Percentiles rank a stretch among this genome's conserved stretches.
These are phyloP conservation scores for Tamandua tetradactyla DNA, from an alignment of 2,797 vertebrate species.

Conservation along the genomic window DNA sequence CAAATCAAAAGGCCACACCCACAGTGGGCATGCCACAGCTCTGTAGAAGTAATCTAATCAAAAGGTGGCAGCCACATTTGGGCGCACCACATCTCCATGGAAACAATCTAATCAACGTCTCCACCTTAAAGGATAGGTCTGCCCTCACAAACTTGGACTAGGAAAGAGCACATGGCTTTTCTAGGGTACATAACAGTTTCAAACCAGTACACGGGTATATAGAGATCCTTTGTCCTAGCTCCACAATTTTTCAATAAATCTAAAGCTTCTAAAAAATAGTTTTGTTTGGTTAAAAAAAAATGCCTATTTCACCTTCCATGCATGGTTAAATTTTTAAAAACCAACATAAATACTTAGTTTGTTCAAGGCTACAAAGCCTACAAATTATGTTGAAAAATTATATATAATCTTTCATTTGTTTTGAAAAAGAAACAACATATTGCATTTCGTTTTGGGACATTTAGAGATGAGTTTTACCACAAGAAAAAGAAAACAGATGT, in stretches of 20 bases:
- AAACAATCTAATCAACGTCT: too few species aligned
- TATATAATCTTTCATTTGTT: slow-evolving; percentile 9
- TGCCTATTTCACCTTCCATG: neutral
- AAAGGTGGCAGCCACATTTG: too few species aligned
- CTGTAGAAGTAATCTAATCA: too few species aligned
- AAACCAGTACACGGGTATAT: too few species aligned
- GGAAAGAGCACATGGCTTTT: too few species aligned
- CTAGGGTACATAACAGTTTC: too few species aligned
- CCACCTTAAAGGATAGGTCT: too few species aligned
- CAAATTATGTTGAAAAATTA: slow-evolving; percentile 11
- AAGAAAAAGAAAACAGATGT: neutral
- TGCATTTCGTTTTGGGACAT: neutral
- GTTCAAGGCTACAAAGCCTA: neutral
- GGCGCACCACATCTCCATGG: too few species aligned
- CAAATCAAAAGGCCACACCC: too few species aligned
- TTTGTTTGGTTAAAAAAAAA: neutral
- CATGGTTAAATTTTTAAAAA: neutral
- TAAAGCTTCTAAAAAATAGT: neutral
- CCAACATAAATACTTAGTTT: neutral
- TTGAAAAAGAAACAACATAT: slow-evolving; percentile 29
- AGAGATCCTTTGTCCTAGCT: neutral
- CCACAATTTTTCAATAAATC: neutral
- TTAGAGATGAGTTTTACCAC: neutral
- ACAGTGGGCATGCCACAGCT: too few species aligned
- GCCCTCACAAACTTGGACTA: too few species aligned